These are phyloP conservation scores for Rhynchotus rufescens DNA, from an alignment of 2,797 vertebrate species.

Conservation along the genomic window DNA sequence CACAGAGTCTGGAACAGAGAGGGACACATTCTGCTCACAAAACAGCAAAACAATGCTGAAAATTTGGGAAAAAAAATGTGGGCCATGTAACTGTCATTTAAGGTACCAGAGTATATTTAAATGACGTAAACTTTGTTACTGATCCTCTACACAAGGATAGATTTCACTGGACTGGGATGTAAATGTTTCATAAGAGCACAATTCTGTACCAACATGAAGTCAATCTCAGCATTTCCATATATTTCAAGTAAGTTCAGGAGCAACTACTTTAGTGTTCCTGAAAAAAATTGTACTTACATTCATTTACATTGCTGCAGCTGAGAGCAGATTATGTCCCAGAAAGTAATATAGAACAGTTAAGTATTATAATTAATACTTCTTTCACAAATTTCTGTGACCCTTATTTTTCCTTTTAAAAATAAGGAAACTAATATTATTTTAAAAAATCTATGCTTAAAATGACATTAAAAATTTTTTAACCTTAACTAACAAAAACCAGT, in stretches of 20 bases:
- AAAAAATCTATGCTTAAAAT: slow-evolving; percentile 7
- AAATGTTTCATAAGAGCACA: background rate
- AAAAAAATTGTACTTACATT: background rate
- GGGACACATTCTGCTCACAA: background rate
- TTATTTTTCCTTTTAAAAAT: slow-evolving; percentile 20
- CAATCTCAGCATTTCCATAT: background rate
- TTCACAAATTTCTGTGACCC: background rate
- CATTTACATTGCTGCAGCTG: slow-evolving; percentile 1
- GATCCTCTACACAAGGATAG: background rate
- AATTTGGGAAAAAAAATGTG: background rate
- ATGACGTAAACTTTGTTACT: background rate
- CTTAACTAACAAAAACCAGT: slow-evolving; percentile 44
- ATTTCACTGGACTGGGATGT: background rate
- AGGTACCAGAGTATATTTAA: background rate
- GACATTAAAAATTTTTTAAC: background rate
- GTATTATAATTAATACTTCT: background rate
- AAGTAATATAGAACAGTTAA: background rate
- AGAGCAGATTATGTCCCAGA: background rate
- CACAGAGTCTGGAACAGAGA: background rate
- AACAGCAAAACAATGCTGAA: background rate
- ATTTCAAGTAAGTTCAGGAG: background rate
- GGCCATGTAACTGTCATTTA: background rate
- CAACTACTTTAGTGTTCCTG: too few relatives aligned
- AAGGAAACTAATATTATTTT: background rate
- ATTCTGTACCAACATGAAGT: background rate